Base-by-base conservation (phyloP, 2,888 invertebrate species). In the Unio delphinus region DNA sequence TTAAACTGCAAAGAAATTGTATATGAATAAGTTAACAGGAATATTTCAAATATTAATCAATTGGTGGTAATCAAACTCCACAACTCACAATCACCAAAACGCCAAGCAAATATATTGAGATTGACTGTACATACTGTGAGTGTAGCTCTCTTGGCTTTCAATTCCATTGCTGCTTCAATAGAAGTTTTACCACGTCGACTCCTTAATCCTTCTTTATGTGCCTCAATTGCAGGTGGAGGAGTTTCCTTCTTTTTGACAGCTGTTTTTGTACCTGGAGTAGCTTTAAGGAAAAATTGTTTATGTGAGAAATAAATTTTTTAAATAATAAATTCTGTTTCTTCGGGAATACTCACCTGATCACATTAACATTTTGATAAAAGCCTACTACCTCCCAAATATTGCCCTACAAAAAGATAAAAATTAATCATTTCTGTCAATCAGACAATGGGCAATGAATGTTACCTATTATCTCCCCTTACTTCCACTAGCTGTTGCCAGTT, bases 111-210 rank as follows among this genome's bases (percentile, higher is more conserved):
- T 3, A 7, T 28, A 60, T 61, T 26, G 55, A 56, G 26, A 54
- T n/a, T 30, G 60, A 23, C 17, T 57, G 55, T 68, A 65, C 73
- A 61, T 72, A 85, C 85, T 68, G 70, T 65, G 15, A 84, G 60
- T 18, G 82, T 81, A 45, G 82, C 79, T 71, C 89, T 78, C 70
- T 87, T 89, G 55, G 87, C 89, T 74, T 89, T 89, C 7, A 89
- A 79, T 70, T 89, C 88, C 70, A 88, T 87, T 11, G 89, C 90
- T 55, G 89, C 88, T 73, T 87, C 83, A 28, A 89, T 82, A 6
- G 88, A 82, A 23, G 84, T 78, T 63, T 83, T 83, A 18, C 83
- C 81, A 23, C 80, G 68, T n/a, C 85, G 72, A 55, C 80, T 79
- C 59, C 85, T 77, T 45, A 85, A 72, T n/a, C 83, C 80, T 62